Evolutionary conservation across 1,140 invertebrate species (phyloP).

Genomic region (Microvelia longipes): DNA sequence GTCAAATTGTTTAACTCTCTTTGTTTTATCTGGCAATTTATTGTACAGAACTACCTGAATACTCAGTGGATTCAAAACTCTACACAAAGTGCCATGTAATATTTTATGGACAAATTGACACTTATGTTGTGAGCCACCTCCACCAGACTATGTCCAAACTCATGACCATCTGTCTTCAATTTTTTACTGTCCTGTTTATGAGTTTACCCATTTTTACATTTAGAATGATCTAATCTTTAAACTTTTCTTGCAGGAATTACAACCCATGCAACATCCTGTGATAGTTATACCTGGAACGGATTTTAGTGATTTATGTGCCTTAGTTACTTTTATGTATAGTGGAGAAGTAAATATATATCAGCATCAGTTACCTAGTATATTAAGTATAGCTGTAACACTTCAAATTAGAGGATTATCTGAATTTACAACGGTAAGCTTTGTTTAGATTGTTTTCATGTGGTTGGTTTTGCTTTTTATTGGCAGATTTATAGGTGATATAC

Average conservation of each 20-base stretch:
- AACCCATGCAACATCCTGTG: slow-evolving; percentile 56
- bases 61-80: too few relatives aligned
- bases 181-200: too few relatives aligned
- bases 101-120: too few relatives aligned
- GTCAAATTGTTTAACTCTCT: too few relatives aligned
- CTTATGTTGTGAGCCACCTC: too few relatives aligned
- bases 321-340: slow-evolving; percentile 82
- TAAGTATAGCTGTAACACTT: slow-evolving; percentile 66
- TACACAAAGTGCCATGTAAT: too few relatives aligned
- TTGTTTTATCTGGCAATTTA: too few relatives aligned
- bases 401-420: slow-evolving; percentile 75
- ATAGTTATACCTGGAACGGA: slow-evolving; percentile 68
- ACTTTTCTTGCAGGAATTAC: slow-evolving; percentile 38
- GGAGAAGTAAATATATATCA: slow-evolving; percentile 79
- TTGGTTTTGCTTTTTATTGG: too few relatives aligned
- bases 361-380: slow-evolving; percentile 59
- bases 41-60: too few relatives aligned
- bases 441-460: neutral
- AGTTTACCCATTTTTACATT: too few relatives aligned
- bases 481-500: too few relatives aligned
- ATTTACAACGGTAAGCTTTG: slow-evolving; percentile 45
- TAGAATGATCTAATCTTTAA: neutral
- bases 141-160: neutral
- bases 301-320: slow-evolving; percentile 58
- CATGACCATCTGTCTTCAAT: too few relatives aligned